Evolutionary conservation across 2,888 invertebrate species (phyloP).

Genomic region (Zaprionus obscuricornis): DNA sequence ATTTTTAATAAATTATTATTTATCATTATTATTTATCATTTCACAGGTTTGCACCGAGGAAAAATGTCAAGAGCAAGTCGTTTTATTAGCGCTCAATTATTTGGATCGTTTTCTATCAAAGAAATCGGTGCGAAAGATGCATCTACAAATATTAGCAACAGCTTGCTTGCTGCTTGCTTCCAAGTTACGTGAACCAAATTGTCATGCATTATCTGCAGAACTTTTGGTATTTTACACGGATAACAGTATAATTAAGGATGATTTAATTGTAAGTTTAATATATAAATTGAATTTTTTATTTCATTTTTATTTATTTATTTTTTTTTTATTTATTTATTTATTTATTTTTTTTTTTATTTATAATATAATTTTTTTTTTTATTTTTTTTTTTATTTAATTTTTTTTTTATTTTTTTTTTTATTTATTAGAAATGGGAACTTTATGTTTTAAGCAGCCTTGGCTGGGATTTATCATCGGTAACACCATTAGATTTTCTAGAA

Average conservation of each 20-base stretch:
- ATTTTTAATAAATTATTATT: no score
- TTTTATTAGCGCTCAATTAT: conserved; percentile 95
- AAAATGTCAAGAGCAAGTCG: conserved; percentile 96
- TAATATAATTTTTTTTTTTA: background rate
- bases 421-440: conserved; percentile 94
- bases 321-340: no score
- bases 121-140: conserved; percentile 91
- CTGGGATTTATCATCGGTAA: conserved; percentile 97
- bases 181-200: conserved; percentile 93
- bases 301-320: no score
- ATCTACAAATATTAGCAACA: conserved; percentile 95
- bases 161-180: conserved; percentile 96
- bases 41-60: conserved; percentile 98
- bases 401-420: conserved; percentile 21
- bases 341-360: conserved; percentile 12
- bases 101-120: conserved; percentile 96
- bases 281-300: no score
- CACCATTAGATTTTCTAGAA: conserved; percentile 96
- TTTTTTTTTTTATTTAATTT: background rate
- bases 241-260: conserved; percentile 93
- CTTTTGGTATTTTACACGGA: conserved; percentile 96
- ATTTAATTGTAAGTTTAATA: conserved; percentile 93
- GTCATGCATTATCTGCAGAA: conserved; percentile 90
- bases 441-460: conserved; percentile 94
- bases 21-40: no score